A percentile compares a stretch with the other conserved stretches of the same genome.
phyloP scores from a whole-genome alignment of 2,888 invertebrate genomes.

The Troides oblongomaculatus region DNA sequence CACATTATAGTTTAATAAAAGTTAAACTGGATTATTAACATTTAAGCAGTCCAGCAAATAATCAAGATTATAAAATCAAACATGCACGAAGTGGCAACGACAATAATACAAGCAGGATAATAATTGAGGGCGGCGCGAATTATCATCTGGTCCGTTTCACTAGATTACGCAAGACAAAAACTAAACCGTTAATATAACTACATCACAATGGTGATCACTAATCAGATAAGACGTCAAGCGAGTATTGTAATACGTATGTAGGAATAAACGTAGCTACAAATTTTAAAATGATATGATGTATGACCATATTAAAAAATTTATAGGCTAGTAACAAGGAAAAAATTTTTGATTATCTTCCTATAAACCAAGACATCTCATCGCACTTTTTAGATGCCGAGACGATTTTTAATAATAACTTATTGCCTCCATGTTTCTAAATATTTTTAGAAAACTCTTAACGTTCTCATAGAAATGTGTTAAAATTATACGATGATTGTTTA shows the following conservation, averaged over 20 bases:
- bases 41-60: constrained; percentile 46
- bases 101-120: constrained; percentile 62
- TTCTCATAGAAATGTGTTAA: too few species aligned
- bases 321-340: too few species aligned
- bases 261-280: constrained; percentile 66
- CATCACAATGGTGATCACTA: constrained; percentile 62
- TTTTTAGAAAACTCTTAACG: too few species aligned
- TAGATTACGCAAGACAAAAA: constrained; percentile 72
- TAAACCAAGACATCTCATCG: not conserved
- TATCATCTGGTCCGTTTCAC: constrained; percentile 70
- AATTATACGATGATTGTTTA: not conserved
- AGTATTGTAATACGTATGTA: constrained; percentile 63
- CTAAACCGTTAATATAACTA: constrained; percentile 67
- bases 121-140: constrained; percentile 63
- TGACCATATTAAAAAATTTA: constrained; percentile 46
- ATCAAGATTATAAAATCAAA: constrained; percentile 67
- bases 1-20: constrained; percentile 1
- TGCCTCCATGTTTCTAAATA: too few species aligned
- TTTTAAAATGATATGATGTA: constrained; percentile 42
- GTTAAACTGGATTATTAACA: constrained; percentile 41
- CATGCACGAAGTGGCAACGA: constrained; percentile 68
- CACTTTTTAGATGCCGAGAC: too few species aligned
- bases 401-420: too few species aligned
- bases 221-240: constrained; percentile 69
- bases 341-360: not conserved